Conservation (phyloP, 2,797 vertebrate species). For the Phoxinus dragarum region DNA sequence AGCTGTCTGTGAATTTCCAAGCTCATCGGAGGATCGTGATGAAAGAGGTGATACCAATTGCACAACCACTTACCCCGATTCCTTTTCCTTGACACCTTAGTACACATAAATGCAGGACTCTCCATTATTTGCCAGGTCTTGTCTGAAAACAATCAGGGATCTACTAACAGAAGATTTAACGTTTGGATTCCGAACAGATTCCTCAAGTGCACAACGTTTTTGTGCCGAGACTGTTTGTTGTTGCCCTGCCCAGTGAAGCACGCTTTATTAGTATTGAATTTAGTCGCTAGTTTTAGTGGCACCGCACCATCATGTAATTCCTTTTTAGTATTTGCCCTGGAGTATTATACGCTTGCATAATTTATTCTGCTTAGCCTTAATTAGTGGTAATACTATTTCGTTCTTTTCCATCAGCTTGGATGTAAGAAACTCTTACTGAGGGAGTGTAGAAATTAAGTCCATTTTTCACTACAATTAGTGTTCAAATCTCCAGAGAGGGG, state of each 20-base stretch:
- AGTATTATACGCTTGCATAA: conserved; percentile 70
- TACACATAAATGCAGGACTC: background rate
- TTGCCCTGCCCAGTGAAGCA: conserved; percentile 22
- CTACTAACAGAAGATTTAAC: background rate
- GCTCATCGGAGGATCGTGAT: conserved; percentile 60
- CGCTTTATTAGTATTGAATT: conserved; percentile 44
- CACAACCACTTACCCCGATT: conserved; percentile 6
- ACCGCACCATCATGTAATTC: conserved; percentile 46
- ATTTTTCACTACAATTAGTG: conserved; percentile 65
- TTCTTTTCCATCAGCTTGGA: conserved; percentile 70
- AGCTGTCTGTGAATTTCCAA: conserved; percentile 63
- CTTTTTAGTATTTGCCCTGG: conserved; percentile 61
- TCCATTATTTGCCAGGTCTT: background rate
- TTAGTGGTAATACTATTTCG: conserved; percentile 73
- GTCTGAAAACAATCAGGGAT: conserved; percentile 1
- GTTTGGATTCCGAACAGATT: background rate
- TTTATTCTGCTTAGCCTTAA: conserved; percentile 75
- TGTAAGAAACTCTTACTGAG: conserved; percentile 62
- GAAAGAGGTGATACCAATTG: conserved; percentile 1
- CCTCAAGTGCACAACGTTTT: conserved; percentile 8
- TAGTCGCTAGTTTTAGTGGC: conserved; percentile 35
- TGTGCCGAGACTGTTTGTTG: conserved; percentile 4
- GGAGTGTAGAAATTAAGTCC: conserved; percentile 63
- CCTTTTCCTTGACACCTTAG: background rate
- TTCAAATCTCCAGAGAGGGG: conserved; percentile 64